Conservation (phyloP, 92 coral and sea anemone species). For the Blastomussa wellsi region DNA sequence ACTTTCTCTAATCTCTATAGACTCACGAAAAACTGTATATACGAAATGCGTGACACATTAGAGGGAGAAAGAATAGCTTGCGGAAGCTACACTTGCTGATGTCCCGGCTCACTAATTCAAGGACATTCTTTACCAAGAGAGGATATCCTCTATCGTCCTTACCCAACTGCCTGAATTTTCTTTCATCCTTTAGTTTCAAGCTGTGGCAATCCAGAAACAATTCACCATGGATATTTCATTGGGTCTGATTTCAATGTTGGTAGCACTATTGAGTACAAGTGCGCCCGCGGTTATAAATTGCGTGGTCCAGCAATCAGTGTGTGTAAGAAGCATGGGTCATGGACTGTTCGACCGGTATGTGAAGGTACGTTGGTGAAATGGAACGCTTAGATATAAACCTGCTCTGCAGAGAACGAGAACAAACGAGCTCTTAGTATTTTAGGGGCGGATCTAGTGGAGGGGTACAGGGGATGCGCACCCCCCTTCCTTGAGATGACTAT, state of each 20-base stretch:
- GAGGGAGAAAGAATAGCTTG: too few relatives aligned
- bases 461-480: too few relatives aligned
- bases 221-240: conserved; percentile 58
- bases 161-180: not conserved
- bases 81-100: not conserved
- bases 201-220: conserved; percentile 73
- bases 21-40: too few relatives aligned
- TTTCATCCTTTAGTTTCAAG: conserved; percentile 30
- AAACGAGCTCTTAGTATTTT: too few relatives aligned
- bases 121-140: not conserved
- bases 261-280: conserved; percentile 46
- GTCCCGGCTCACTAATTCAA: not conserved
- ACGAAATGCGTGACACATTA: too few relatives aligned
- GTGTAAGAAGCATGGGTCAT: conserved; percentile 58
- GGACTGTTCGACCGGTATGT: conserved; percentile 66
- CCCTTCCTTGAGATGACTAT: too few relatives aligned
- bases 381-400: too few relatives aligned
- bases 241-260: conserved; percentile 62
- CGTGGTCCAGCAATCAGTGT: conserved; percentile 52
- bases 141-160: too few relatives aligned
- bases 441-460: too few relatives aligned
- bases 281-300: conserved; percentile 51
- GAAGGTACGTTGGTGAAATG: conserved; percentile 41
- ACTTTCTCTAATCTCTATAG: too few relatives aligned
- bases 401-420: too few relatives aligned